Base-by-base conservation (phyloP, 1,140 invertebrate species). In the Lordiphosa collinella region DNA sequence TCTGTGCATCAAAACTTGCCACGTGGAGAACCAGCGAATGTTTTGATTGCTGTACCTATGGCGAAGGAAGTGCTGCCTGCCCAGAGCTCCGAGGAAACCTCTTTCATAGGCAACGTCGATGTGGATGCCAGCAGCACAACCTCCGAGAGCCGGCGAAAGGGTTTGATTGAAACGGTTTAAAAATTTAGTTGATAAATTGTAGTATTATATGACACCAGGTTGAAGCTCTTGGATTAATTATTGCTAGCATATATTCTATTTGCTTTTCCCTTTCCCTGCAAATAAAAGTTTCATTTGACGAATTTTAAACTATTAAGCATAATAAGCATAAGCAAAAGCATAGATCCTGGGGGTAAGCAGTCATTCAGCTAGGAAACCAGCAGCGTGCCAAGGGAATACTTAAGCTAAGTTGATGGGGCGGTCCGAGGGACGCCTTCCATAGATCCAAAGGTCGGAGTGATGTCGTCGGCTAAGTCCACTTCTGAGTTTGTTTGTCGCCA, bases 51-150 rank as follows among this genome's bases (percentile, higher is more conserved):
- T 6, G 68, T 84, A 18, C 31, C 74, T 1, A 57, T 71, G 35
- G 59, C 61, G 10, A 72, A 76, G 14, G 88, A 88, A 40, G 72
- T 82, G 10, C 12, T 68, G 16, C 56, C 72, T 9, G 54, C 47
- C 6, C 69, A 63, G 25, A 91, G 90, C 41, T 94, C 93, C 0
- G 93, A 94, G 78, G 94, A 95, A 80, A 94, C 93, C 1, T 94
- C 93, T 1, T 94, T 94, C 74, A 94, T 94, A 35, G 93, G 92
- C 2, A 86, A 90, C 9, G 37, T 5, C 12, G 85, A 70, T 5
- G 55, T 43, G 4, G 9, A 41, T 8, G 51, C 32, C 1, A 50
- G 44, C n/a, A 48, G 25, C 25, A 29, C 25, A 29, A 8, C 43
- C 3, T 14, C 49, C 0, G 63, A 78, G 0, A 43, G 13, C 14